Base-by-base conservation (phyloP, 2,113 vertebrate species). In the Archocentrus centrarchus region DNA sequence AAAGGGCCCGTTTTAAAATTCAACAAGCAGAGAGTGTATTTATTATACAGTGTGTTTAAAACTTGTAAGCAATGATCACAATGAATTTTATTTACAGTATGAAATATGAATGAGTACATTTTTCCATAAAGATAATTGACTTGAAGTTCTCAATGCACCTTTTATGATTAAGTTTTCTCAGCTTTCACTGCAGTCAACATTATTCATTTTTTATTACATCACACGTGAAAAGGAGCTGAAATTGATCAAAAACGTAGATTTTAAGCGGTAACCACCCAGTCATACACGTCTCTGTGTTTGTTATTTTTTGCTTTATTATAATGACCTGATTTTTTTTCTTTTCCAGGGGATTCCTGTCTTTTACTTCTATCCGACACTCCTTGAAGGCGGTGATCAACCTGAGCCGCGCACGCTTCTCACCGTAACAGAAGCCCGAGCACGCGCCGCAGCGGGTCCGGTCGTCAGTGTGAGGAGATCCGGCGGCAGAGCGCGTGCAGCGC, bases 331-430 rank as follows among this genome's bases (percentile, higher is more conserved):
- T 22, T 24, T 0, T 17, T 68, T 44, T 24, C 1, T 66, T 17
- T 24, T 24, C 24, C 37, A 17, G 1, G 7, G 4, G 7, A 27
- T 17, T 9, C 41, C 62, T 5, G 2, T 39, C 0, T 62, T 1
- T 68, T 22, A 22, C 10, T 7, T 62, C 14, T 63, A 17, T 11
- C 64, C 13, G 4, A 47, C 64, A 68, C 32, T 63, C 20, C 64
- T 3, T 68, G 9, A 47, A 68, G 5, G 64, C 64, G 47, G 47
- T 61, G 24, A 15, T 37, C 13, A 76, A 77, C 22, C 73, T 30
- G 73, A 79, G 3, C 22, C 2, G 87, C 93, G 91, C 93, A 86
- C 93, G 94, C 92, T 90, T 37, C 3, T 0, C 35, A 24, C 7
- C 47, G 37, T 37, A 39, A 13, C n/a, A 44, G 39, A 47, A 14